Conservation (phyloP, 2,888 invertebrate species). For the Scaeva pyrastri region DNA sequence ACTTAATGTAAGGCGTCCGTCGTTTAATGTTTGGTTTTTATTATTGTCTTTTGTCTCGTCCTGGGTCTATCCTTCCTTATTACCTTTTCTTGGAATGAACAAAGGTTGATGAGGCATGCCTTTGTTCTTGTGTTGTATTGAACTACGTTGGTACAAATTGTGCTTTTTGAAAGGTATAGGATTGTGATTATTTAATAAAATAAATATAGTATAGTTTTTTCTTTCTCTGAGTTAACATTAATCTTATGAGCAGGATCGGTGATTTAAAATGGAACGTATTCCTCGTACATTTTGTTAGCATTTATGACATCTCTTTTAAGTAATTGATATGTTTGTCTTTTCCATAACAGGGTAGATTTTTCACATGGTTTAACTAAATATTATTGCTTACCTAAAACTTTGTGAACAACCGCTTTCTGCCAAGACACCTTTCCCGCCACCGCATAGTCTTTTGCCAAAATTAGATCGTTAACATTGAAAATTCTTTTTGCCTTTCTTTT, state of each 20-base stretch:
- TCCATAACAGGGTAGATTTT: slow-evolving; percentile 4
- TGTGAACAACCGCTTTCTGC: slow-evolving; percentile 21
- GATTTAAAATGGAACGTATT: slow-evolving; percentile 12
- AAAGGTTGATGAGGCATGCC: no score
- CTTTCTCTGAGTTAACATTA: background rate
- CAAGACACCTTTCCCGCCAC: slow-evolving; percentile 11
- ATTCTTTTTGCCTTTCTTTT: background rate
- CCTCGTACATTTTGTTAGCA: slow-evolving; percentile 2
- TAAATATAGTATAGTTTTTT: no score
- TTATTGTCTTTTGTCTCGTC: no score
- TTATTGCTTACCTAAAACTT: slow-evolving; percentile 22
- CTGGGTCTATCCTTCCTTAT: no score
- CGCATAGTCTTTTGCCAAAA: slow-evolving; percentile 5
- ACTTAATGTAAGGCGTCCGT: no score
- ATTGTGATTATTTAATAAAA: no score
- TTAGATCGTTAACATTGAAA: background rate
- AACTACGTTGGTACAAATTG: no score
- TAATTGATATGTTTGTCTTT: slow-evolving; percentile 9
- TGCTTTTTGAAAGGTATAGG: no score
- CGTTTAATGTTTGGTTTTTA: no score
- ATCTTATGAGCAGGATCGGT: background rate
- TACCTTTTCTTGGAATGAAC: no score
- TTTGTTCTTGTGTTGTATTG: no score
- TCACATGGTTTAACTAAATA: slow-evolving; percentile 1
- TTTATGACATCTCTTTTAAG: background rate